A percentile compares a stretch with the other conserved stretches of the same genome.
phyloP scores from a whole-genome alignment of 2,888 invertebrate species.

The Phragmatobia fuliginosa region DNA sequence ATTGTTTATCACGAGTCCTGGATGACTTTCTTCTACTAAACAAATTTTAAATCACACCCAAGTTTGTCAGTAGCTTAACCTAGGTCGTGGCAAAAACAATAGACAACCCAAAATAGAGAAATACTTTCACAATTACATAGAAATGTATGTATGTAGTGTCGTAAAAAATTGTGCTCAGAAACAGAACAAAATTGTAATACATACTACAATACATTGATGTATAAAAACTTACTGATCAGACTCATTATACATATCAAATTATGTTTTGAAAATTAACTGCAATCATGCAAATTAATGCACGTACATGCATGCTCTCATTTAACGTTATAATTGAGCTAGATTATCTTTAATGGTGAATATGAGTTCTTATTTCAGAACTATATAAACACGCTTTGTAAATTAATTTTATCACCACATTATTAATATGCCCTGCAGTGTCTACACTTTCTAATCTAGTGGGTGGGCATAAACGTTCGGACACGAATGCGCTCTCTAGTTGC shows the following conservation, averaged over 20 bases:
- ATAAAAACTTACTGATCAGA: constrained; percentile 40
- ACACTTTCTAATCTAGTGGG: constrained; percentile 80
- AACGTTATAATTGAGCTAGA: constrained; percentile 24
- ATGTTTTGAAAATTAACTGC: constrained; percentile 53
- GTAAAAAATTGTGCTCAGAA: constrained; percentile 25
- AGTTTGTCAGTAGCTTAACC: constrained; percentile 40
- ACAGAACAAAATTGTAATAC: constrained; percentile 34
- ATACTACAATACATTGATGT: constrained; percentile 23
- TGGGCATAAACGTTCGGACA: constrained; percentile 71
- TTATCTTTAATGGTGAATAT: not conserved
- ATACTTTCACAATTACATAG: constrained; percentile 45
- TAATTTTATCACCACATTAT: constrained; percentile 54
- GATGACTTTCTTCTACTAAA: not conserved
- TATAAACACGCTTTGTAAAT: constrained; percentile 39
- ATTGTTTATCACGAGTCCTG: not conserved
- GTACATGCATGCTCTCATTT: constrained; percentile 29
- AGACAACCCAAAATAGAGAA: constrained; percentile 56
- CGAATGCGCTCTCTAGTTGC: constrained; percentile 73
- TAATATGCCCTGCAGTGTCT: constrained; percentile 68
- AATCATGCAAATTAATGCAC: constrained; percentile 44
- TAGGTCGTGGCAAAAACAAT: constrained; percentile 58
- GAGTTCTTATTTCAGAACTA: constrained; percentile 14
- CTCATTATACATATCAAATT: constrained; percentile 41
- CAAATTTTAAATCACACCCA: constrained; percentile 33
- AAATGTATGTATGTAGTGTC: constrained; percentile 35